Evolutionary conservation across 2,888 invertebrate species (phyloP).

Genomic region (Abscondita cerata): DNA sequence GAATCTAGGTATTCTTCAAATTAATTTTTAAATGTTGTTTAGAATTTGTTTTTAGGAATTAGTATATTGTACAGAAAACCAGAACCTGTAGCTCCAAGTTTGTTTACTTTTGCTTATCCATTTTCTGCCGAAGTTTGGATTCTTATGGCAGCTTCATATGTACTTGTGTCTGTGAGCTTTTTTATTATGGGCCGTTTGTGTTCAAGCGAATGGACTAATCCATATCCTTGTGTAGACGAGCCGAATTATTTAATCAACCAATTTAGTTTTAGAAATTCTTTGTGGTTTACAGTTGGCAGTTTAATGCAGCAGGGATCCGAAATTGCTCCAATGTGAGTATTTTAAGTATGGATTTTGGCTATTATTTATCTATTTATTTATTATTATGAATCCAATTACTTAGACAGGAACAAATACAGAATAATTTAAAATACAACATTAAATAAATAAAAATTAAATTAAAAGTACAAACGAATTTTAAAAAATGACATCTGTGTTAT

Average conservation of each 20-base stretch:
- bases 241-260: conserved; percentile 69
- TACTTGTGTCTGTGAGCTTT: conserved; percentile 68
- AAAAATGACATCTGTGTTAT: too few species aligned
- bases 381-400: too few species aligned
- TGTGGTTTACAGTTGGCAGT: conserved; percentile 72
- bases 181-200: conserved; percentile 67
- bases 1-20: conserved; percentile 71
- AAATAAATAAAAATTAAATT: too few species aligned
- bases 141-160: conserved; percentile 69
- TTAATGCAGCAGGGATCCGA: conserved; percentile 72
- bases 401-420: too few species aligned
- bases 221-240: conserved; percentile 67
- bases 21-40: neutral
- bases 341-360: too few species aligned
- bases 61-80: conserved; percentile 74
- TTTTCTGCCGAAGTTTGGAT: conserved; percentile 82
- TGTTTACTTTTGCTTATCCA: conserved; percentile 76
- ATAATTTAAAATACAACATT: too few species aligned
- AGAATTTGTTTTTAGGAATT: conserved; percentile 58
- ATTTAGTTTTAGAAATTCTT: conserved; percentile 66
- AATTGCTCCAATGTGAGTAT: conserved; percentile 72
- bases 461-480: too few species aligned
- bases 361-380: too few species aligned
- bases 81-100: conserved; percentile 67
- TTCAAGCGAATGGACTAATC: conserved; percentile 72